phyloP scores from a whole-genome alignment of 1,140 invertebrate species.

The Dreissena polymorpha region DNA sequence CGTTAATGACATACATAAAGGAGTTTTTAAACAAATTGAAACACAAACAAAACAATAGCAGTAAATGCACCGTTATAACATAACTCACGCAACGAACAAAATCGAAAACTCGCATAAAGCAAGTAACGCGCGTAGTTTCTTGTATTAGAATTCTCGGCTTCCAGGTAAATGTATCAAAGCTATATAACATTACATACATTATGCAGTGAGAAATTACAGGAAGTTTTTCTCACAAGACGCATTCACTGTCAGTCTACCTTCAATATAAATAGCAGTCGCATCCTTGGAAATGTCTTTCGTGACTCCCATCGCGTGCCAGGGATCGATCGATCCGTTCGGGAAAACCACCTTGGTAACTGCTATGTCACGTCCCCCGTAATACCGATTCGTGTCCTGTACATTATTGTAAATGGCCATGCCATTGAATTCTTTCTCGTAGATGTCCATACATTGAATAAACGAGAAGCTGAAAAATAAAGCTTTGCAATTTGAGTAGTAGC shows the following conservation, averaged over 20 bases:
- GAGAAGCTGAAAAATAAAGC: slow-evolving; percentile 84
- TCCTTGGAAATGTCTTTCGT: slow-evolving; percentile 70
- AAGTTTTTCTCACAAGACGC: too few relatives aligned
- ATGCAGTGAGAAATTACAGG: too few relatives aligned
- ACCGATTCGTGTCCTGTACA: slow-evolving; percentile 87
- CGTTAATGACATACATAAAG: too few relatives aligned
- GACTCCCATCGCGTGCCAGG: slow-evolving; percentile 92
- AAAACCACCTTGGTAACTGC: slow-evolving; percentile 89
- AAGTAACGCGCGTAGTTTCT: neutral
- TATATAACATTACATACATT: too few relatives aligned
- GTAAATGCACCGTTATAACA: too few relatives aligned
- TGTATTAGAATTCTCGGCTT: too few relatives aligned
- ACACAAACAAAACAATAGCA: too few relatives aligned
- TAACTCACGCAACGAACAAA: too few relatives aligned
- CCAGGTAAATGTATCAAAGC: too few relatives aligned
- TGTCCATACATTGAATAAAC: slow-evolving; percentile 90
- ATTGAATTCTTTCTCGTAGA: slow-evolving; percentile 86
- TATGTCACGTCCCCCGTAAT: slow-evolving; percentile 89
- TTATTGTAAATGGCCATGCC: slow-evolving; percentile 82
- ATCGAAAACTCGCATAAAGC: too few relatives aligned
- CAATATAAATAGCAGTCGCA: slow-evolving; percentile 77
- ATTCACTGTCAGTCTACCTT: slow-evolving; percentile 60
- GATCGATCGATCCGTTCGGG: slow-evolving; percentile 95
- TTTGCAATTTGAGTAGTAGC: neutral
- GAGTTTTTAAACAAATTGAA: too few relatives aligned